Evolutionary conservation across 53 echinoderm and acorn worm species (phyloP).

Genomic region (Astropecten irregularis): DNA sequence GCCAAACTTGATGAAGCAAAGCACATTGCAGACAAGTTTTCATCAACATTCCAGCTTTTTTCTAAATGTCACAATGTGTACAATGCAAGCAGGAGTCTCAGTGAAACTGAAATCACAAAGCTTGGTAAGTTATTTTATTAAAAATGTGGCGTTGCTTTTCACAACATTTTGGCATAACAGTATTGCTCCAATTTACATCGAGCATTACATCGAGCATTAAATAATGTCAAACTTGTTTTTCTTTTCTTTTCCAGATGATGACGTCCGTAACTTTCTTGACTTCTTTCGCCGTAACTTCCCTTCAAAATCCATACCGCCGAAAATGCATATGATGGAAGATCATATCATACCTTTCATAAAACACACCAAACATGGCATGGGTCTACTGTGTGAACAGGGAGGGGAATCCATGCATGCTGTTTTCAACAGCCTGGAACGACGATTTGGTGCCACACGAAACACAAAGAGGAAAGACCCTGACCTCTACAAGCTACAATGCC

Average conservation of each 20-base stretch:
- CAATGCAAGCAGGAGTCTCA: background rate
- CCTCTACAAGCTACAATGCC: background rate
- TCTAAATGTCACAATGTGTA: background rate
- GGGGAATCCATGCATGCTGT: too few species aligned
- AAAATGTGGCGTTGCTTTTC: background rate
- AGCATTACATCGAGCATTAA: background rate
- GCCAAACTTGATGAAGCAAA: background rate
- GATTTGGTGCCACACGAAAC: background rate
- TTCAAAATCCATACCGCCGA: background rate
- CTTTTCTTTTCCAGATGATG: background rate
- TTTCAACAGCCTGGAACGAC: background rate
- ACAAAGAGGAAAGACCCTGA: background rate
- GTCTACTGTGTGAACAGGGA: constrained; percentile 16
- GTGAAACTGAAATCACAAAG: constrained; percentile 6
- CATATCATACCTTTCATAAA: background rate
- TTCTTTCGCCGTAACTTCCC: background rate
- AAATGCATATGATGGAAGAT: constrained; percentile 11
- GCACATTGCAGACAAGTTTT: background rate
- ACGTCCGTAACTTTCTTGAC: background rate
- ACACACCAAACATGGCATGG: background rate
- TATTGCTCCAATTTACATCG: background rate
- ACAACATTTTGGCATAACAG: background rate
- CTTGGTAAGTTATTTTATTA: background rate
- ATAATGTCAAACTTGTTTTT: background rate
- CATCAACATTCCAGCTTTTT: background rate